These are phyloP conservation scores for Falco naumanni DNA, from an alignment of 2,797 vertebrate genomes.

Conservation along the genomic window DNA sequence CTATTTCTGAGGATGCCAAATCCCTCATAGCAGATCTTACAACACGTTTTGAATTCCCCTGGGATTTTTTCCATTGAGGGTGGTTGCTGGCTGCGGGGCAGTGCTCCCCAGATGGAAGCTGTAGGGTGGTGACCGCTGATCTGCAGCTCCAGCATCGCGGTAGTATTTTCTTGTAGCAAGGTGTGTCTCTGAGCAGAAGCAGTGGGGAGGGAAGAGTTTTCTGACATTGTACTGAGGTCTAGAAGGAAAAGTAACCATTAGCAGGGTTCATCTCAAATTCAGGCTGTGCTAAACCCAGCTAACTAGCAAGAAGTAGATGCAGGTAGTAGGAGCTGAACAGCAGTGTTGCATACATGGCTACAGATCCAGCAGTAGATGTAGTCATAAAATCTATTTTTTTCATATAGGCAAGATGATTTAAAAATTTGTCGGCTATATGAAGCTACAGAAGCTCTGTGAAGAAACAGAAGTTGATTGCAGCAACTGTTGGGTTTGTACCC, in stretches of 20 bases:
- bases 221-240: background rate
- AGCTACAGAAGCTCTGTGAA: background rate
- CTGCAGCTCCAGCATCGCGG: background rate
- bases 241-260: background rate
- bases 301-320: background rate
- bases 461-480: slow-evolving; percentile 13
- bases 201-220: background rate
- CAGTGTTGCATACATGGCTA: background rate
- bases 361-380: background rate
- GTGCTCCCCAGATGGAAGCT: background rate
- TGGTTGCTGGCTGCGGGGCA: background rate
- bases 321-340: background rate
- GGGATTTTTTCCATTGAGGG: background rate
- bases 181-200: background rate
- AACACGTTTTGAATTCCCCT: background rate
- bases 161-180: background rate
- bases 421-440: background rate
- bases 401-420: background rate
- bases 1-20: background rate
- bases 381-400: background rate
- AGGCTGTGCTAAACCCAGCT: background rate
- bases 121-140: background rate
- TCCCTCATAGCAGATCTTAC: background rate
- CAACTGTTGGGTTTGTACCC: background rate
- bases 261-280: background rate